A percentile compares a stretch with the other conserved stretches of the same genome.
Conservation (phyloP, 2,113 vertebrate genomes). For the Rhea americana region DNA sequence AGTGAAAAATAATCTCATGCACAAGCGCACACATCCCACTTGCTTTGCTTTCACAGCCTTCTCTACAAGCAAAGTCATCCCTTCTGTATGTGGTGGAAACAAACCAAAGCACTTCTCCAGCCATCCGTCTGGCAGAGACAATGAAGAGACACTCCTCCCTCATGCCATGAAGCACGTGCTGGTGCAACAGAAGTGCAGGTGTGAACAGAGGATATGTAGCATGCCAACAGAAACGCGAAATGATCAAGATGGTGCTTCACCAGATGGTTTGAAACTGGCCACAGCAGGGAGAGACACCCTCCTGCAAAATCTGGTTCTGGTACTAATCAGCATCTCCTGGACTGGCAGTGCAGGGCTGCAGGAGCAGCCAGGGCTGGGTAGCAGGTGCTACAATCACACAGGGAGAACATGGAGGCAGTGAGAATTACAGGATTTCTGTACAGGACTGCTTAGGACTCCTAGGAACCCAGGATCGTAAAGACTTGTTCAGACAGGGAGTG, state of each 20-base stretch:
- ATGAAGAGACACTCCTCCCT: background rate
- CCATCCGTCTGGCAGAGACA: background rate
- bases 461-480: background rate
- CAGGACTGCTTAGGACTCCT: background rate
- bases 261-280: background rate
- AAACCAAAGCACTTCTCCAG: background rate
- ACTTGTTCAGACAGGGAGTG: background rate
- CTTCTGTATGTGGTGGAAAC: background rate
- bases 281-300: background rate
- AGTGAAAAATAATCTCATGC: background rate
- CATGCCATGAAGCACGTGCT: fast-evolving
- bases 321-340: background rate
- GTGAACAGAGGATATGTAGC: background rate
- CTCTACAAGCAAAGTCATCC: background rate
- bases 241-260: background rate
- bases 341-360: background rate
- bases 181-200: background rate
- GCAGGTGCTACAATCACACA: background rate
- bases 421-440: background rate
- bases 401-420: background rate
- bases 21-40: background rate
- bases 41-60: background rate
- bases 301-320: background rate
- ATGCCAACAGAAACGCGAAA: background rate
- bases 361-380: background rate